Conservation (phyloP, 1,140 invertebrate species). For the Campoletis sonorensis region DNA sequence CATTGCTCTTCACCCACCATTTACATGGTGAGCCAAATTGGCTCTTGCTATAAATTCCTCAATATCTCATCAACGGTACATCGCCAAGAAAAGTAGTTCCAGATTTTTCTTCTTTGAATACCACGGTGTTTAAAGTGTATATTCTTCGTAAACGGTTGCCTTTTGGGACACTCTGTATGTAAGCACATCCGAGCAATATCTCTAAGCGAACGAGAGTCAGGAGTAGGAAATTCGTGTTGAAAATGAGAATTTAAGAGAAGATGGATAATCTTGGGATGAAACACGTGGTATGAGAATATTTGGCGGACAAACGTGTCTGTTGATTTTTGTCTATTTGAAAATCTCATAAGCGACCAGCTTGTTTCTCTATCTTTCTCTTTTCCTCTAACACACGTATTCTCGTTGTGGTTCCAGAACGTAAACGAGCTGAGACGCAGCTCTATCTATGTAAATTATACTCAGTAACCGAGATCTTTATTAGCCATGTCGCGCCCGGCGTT, state of each 20-base stretch:
- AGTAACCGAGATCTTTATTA: conserved; percentile 44
- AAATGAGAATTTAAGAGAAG: conserved; percentile 27
- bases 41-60: too few species aligned
- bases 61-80: too few species aligned
- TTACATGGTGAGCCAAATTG: too few species aligned
- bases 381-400: neutral
- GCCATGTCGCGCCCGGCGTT: conserved; percentile 42
- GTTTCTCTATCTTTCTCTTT: neutral
- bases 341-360: neutral
- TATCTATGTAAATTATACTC: conserved; percentile 46
- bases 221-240: conserved; percentile 8
- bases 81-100: too few species aligned
- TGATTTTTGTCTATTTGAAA: neutral
- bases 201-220: neutral
- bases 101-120: too few species aligned
- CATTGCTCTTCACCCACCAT: too few species aligned
- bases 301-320: neutral
- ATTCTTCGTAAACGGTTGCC: too few species aligned
- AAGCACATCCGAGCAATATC: neutral
- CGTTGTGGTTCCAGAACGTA: conserved; percentile 29
- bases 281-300: conserved; percentile 10
- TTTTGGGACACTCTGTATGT: neutral
- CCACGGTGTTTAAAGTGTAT: too few species aligned
- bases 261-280: conserved; percentile 30
- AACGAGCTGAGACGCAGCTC: conserved; percentile 32